Percentiles rank a stretch among this genome's conserved stretches.
phyloP scores from a whole-genome alignment of 2,888 invertebrate genomes.

The Tanytarsus gracilentus region DNA sequence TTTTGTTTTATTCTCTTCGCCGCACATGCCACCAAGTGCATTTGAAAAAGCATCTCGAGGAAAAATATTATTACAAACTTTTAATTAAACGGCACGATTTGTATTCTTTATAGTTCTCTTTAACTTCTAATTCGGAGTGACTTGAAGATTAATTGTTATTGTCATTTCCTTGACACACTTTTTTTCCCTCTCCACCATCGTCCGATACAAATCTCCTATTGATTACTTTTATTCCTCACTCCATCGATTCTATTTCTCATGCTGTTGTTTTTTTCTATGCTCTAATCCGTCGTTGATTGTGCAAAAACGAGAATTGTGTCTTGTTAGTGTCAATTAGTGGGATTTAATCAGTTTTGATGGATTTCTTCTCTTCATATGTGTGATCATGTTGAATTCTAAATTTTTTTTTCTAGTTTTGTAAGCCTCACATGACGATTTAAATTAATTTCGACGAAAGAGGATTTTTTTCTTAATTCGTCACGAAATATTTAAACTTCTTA shows the following conservation, averaged over 20 bases:
- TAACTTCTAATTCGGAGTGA: neutral
- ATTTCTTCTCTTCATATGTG: too few relatives aligned
- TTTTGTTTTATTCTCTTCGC: neutral
- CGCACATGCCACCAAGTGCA: too few relatives aligned
- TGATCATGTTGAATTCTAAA: neutral
- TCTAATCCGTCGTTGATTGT: conserved; percentile 2
- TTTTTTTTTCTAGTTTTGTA: conserved; percentile 1
- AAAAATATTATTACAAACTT: too few relatives aligned
- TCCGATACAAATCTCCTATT: neutral
- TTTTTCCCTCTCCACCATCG: too few relatives aligned
- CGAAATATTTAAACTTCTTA: too few relatives aligned
- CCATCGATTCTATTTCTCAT: neutral
- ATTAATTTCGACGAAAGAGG: too few relatives aligned
- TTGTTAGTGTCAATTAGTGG: conserved; percentile 15
- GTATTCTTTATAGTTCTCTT: neutral
- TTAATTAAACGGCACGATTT: neutral
- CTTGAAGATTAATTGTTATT: conserved; percentile 15
- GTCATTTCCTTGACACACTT: conserved; percentile 25
- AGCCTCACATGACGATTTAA: too few relatives aligned
- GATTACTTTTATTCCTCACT: neutral
- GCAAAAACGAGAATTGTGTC: conserved; percentile 12
- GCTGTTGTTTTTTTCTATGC: neutral
- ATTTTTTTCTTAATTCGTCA: too few relatives aligned
- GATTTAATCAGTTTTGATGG: conserved; percentile 12
- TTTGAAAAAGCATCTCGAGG: too few relatives aligned